Base-by-base conservation (phyloP, 2,113 vertebrate species). In the Ginglymostoma cirratum region DNA sequence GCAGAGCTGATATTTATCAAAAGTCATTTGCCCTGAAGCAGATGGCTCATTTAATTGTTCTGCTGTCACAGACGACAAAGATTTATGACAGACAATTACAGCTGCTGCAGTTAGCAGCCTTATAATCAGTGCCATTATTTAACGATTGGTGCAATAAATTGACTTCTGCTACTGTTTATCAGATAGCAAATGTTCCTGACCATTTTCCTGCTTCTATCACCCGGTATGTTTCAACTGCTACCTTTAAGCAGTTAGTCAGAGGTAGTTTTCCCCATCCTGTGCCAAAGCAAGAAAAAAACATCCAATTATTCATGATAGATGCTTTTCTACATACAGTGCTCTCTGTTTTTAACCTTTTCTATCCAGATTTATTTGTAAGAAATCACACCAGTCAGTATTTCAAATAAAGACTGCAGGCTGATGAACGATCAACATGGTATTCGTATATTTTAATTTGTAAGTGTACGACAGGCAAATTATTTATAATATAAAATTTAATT, bases 61-160 rank as follows among this genome's bases (percentile, higher is more conserved):
- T 97, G 97, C 98, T 99, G 98, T 99, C 98, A 99, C 97, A 98
- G 98, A 98, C 98, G 97, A 98, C 98, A 98, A 98, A 98, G 98
- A 99, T 98, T 98, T 98, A 99, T 99, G 98, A 98, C 98, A 98
- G 98, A 98, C 98, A 98, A 99, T 99, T 99, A 98, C 98, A 98
- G 97, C 97, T 98, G 98, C 98, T 98, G 98, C 98, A 97, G 98
- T 98, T 98, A 98, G 98, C 98, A 97, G 98, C 98, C 98, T 98
- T 98, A 98, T 99, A 98, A 99, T 99, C 98, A 98, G 97, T 97
- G 97, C 98, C 98, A 99, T 99, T 99, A 99, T 99, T 99, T 99
- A 99, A 99, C 98, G 98, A 99, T 98, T 98, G 98, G 98, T 97
- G 98, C 97, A 98, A 98, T 98, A 98, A 98, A 98, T 98, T 98